Evolutionary conservation across 2,888 invertebrate species (phyloP), one percentile per base, ranked within the genome.

Genomic region (Rhingia rostrata): DNA sequence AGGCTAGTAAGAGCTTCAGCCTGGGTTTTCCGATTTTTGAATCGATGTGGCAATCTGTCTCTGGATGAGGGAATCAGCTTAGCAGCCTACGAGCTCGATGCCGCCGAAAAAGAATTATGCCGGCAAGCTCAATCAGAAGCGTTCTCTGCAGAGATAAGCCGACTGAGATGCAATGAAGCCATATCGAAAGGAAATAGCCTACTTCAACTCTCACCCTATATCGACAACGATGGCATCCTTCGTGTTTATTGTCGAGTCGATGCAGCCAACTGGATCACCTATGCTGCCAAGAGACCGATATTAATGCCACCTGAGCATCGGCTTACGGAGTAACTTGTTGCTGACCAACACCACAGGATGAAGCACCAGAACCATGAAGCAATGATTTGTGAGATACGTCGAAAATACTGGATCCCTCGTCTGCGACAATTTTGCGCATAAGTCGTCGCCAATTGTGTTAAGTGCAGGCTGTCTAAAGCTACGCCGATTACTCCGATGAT

Each of bases 401-500:
- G 22, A 47, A 22, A 2, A 7, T 47, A 14, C 7, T 47, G 14
- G 22, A 47, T 47, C 14, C 47, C 47, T n/a, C 12, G 12, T 2
- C 6, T 43, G 43, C 43, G 43, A 12, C 10, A n/a, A n/a, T 10
- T 10, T 5, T 10, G 10, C 10, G n/a, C 12, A 43, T 39, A 12
- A 5, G 43, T 12, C 12, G 5, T n/a, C 4, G 12, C 43, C 12
- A 43, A 43, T 43, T 43, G 43, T 12, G 10, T 43, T 43, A 10
- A n/a, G 10, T 43, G 43, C 12, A 58, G 41, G 22, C 39, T n/a
- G 9, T 30, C 30, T n/a, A 14, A 49, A 1, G 43, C 43, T 12
- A 43, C 10, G 32, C 33, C 51, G 7, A 9, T 6, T 4, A 9
- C 22, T 9, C 85, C 86, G 6, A 39, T 66, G 7, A 86, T 86